These are phyloP conservation scores for Halichoeres trimaculatus DNA, from an alignment of 2,113 vertebrate genomes.

Conservation along the genomic window DNA sequence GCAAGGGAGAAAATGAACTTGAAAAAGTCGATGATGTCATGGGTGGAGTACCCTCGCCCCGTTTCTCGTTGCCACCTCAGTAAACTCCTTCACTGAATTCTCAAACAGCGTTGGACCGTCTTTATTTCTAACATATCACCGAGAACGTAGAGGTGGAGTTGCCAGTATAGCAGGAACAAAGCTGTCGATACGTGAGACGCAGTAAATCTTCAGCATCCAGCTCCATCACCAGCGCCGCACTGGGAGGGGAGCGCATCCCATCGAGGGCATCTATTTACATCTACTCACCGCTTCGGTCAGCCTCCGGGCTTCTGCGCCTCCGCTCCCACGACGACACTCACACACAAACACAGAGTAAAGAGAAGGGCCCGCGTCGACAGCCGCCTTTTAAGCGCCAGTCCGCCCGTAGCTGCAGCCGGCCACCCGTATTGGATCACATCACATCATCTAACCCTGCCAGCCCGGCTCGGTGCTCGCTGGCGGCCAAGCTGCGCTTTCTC, in stretches of 20 bases:
- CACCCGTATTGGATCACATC: conserved; percentile 75
- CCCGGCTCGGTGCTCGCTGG: conserved; percentile 61
- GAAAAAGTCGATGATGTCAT: conserved; percentile 81
- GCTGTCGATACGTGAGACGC: conserved; percentile 48
- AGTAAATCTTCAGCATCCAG: conserved; percentile 53
- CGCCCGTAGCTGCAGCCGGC: conserved; percentile 64
- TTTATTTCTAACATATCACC: conserved; percentile 13
- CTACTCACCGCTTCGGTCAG: conserved; percentile 73
- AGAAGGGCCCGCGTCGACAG: conserved; percentile 52
- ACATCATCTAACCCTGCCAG: conserved; percentile 60
- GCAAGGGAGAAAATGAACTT: conserved; percentile 64
- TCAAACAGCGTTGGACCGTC: conserved; percentile 3
- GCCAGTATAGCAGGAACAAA: conserved; percentile 22
- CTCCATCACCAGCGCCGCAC: conserved; percentile 51
- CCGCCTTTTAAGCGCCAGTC: conserved; percentile 67
- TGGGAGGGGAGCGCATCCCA: conserved; percentile 71
- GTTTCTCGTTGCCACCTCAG: conserved; percentile 36
- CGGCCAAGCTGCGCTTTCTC: conserved; percentile 64
- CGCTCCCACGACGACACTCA: conserved; percentile 51
- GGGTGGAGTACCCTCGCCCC: conserved; percentile 70
- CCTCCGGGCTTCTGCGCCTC: conserved; percentile 53
- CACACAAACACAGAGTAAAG: conserved; percentile 32
- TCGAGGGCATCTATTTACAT: conserved; percentile 70
- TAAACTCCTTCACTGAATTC: conserved; percentile 42
- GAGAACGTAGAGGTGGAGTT: conserved; percentile 17